Evolutionary conservation across 2,888 invertebrate genomes (phyloP).

Genomic region (Calephelis perditalis): DNA sequence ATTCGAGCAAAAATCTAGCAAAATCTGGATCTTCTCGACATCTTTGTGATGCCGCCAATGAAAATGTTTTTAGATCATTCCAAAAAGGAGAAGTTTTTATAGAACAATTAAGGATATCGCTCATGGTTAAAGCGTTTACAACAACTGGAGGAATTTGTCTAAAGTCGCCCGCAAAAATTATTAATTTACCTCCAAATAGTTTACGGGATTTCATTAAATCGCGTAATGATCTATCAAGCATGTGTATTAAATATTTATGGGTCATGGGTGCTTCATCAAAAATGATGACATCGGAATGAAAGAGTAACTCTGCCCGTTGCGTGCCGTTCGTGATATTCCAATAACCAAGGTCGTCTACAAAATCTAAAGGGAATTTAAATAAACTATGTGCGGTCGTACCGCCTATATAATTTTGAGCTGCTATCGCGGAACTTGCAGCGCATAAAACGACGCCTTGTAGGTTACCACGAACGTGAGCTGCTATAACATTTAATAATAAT

Average conservation of each 20-base stretch:
- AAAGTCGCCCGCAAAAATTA: slow-evolving; percentile 27
- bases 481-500: no score
- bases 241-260: slow-evolving; percentile 6
- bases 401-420: background rate
- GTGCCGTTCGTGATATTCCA: slow-evolving; percentile 12
- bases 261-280: slow-evolving; percentile 5
- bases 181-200: slow-evolving; percentile 24
- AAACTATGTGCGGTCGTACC: slow-evolving; percentile 8
- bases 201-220: slow-evolving; percentile 17
- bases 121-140: slow-evolving; percentile 8
- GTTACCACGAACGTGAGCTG: no score
- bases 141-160: slow-evolving; percentile 27
- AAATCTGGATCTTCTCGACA: slow-evolving; percentile 14
- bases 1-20: slow-evolving; percentile 15
- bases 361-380: slow-evolving; percentile 1
- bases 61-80: slow-evolving; percentile 18
- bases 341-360: slow-evolving; percentile 6
- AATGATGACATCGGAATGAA: slow-evolving; percentile 3
- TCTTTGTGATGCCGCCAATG: slow-evolving; percentile 21
- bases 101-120: slow-evolving; percentile 18
- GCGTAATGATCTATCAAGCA: slow-evolving; percentile 7
- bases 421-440: no score
- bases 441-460: no score
- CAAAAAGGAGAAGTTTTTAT: slow-evolving; percentile 19
- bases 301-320: background rate